Percentiles rank a stretch among this genome's conserved stretches.
Conservation (phyloP, 2,113 vertebrate genomes). For the Eudyptes chrysolophus region DNA sequence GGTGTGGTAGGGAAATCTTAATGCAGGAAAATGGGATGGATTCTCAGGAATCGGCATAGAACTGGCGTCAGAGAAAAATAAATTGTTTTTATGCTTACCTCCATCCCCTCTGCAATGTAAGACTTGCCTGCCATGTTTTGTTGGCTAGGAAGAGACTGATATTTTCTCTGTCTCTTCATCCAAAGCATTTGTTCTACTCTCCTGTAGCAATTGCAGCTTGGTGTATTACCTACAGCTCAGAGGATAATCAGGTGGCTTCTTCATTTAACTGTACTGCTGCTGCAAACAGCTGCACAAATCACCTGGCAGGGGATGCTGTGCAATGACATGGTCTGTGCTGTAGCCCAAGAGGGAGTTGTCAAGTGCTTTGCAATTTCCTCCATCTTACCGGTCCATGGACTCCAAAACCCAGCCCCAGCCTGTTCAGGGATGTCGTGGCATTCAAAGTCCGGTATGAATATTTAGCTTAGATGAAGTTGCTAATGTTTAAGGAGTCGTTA, state of each 20-base stretch:
- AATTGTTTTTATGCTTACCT: neutral
- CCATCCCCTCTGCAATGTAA: neutral
- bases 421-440: neutral
- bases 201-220: neutral
- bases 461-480: neutral
- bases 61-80: neutral
- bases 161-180: neutral
- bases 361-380: neutral
- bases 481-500: rapidly evolving
- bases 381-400: neutral
- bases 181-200: neutral
- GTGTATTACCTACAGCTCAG: neutral
- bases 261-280: neutral
- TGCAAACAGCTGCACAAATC: neutral
- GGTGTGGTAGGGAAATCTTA: neutral
- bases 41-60: neutral
- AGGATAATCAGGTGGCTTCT: neutral
- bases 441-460: rapidly evolving
- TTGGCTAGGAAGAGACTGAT: neutral
- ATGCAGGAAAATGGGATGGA: neutral
- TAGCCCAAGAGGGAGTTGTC: neutral
- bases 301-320: neutral
- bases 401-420: neutral
- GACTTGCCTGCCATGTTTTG: neutral
- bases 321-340: neutral